Evolutionary conservation across 2,888 invertebrate species (phyloP).

Genomic region (Conistra vaccinii): DNA sequence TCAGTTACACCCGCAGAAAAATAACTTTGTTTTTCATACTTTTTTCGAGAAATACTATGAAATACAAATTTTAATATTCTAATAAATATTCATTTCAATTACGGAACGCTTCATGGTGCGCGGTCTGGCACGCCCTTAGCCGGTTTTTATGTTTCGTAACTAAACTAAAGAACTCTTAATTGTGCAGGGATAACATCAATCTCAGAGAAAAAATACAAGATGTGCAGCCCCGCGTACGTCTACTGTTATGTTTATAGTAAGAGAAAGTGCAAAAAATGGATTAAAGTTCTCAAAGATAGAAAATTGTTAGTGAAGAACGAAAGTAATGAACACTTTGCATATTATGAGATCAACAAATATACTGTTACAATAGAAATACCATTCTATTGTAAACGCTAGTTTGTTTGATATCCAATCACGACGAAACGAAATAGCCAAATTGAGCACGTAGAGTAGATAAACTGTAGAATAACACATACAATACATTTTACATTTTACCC

Average conservation of each 20-base stretch:
- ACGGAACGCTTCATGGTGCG: background rate
- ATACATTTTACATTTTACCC: no score
- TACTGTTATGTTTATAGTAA: background rate
- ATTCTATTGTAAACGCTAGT: background rate
- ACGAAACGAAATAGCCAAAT: background rate
- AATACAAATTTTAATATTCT: no score
- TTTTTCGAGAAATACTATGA: background rate
- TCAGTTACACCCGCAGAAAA: no score
- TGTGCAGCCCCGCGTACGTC: background rate
- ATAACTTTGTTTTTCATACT: background rate
- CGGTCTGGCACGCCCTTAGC: background rate
- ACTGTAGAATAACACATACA: background rate
- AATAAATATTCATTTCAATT: background rate
- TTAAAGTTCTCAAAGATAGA: constrained; percentile 12
- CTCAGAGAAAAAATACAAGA: constrained; percentile 1
- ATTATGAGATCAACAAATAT: background rate
- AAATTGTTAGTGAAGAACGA: constrained; percentile 6
- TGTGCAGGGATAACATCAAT: background rate
- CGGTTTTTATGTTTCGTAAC: background rate
- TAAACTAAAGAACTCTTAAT: background rate
- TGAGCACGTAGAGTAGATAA: background rate
- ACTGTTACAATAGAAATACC: background rate
- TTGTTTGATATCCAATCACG: background rate
- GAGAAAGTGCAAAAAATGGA: constrained; percentile 21
- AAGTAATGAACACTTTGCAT: background rate